Conservation (phyloP, 1,140 invertebrate species). For the Theocolax elegans region DNA sequence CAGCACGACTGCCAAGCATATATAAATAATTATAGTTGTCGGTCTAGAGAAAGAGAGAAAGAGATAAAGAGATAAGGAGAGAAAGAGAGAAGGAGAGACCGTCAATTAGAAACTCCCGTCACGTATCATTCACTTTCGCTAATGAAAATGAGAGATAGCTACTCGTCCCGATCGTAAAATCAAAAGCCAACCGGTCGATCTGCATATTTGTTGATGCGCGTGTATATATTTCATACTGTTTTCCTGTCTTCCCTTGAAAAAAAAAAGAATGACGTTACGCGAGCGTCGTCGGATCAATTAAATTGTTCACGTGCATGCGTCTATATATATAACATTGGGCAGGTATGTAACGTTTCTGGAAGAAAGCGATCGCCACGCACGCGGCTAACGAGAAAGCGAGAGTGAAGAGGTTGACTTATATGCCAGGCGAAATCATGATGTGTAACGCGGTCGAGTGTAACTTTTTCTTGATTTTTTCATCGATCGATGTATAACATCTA, state of each 20-base stretch:
- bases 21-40: no score
- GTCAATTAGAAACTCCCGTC: conserved; percentile 57
- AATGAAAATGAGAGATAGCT: conserved; percentile 58
- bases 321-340: not conserved
- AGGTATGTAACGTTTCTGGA: conserved; percentile 42
- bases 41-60: conserved; percentile 4
- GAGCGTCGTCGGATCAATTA: not conserved
- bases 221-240: not conserved
- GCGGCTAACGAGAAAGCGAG: conserved; percentile 30
- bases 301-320: no score
- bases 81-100: not conserved
- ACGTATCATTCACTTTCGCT: conserved; percentile 65
- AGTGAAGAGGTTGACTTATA: conserved; percentile 21
- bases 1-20: no score
- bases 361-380: conserved; percentile 33
- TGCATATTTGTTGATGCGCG: no score
- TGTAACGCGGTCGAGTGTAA: not conserved
- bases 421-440: not conserved
- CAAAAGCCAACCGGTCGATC: conserved; percentile 34
- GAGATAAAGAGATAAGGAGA: not conserved
- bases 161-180: conserved; percentile 46
- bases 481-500: no score
- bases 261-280: not conserved
- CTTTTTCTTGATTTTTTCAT: not conserved
- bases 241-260: no score